Base-by-base conservation (phyloP, 2,888 invertebrate species). In the Hyles lineata region DNA sequence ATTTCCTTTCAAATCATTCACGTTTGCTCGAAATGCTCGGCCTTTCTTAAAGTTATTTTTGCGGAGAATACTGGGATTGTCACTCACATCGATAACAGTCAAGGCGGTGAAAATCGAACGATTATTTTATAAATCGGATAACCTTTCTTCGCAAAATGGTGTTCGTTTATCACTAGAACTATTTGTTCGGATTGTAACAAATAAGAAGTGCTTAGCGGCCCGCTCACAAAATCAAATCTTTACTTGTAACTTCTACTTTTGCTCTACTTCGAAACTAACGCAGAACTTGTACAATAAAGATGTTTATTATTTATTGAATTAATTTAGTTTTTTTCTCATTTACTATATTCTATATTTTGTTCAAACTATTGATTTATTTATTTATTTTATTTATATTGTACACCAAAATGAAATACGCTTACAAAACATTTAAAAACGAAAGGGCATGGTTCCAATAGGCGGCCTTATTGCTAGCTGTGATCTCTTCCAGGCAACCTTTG, bases 1-100 rank as follows among this genome's bases (percentile, higher is more conserved):
- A 71, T 71, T 71, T 59, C 60, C 71, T 71, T 71, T 60, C 71
- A 23, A 71, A 71, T 71, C 60, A 43, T 60, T 71, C 71, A 23
- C 71, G 43, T 67, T 67, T 67, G 55, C 55, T 5, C 55, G 67
- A 67, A 25, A 23, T 17, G 43, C 67, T 19, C 50, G 50, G 15
- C 15, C 50, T 50, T 67, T 25, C 50, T 17, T 50, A 50, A 50
- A 67, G 67, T 67, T 50, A 50, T 67, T 67, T 67, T 67, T 23
- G 67, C 67, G 67, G 67, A 7, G 67, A 67, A 50, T 32, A 62
- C 67, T 67, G 67, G 50, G 67, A 67, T 50, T 67, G 67, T 67
- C 67, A 67, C 50, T 67, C 67, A 50, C 67, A 67, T 67, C 50
- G 21, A 67, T 67, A 67, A 67, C 67, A 67, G 50, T 23, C 23